These are phyloP conservation scores for Macrobrachium nipponense DNA, from an alignment of 1,140 invertebrate species.

Conservation along the genomic window DNA sequence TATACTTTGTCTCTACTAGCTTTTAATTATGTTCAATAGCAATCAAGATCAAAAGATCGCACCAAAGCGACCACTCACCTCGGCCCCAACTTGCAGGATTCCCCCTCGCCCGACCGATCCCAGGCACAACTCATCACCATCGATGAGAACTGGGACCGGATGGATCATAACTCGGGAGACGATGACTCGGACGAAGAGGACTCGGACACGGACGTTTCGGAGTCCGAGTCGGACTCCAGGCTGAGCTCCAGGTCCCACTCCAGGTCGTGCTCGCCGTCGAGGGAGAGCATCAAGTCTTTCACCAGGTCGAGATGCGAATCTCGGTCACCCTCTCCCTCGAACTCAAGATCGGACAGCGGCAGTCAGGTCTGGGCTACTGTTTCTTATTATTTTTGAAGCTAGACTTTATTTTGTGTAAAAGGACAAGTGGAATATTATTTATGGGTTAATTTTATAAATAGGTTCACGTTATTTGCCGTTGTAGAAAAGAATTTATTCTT, in stretches of 20 bases:
- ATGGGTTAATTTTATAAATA: too few species aligned
- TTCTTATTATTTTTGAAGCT: background rate
- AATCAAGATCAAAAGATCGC: too few species aligned
- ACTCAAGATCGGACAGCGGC: slow-evolving; percentile 54
- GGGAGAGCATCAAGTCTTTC: slow-evolving; percentile 41
- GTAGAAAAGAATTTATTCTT: too few species aligned
- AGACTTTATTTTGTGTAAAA: too few species aligned
- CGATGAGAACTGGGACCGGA: slow-evolving; percentile 64
- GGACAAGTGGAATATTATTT: too few species aligned
- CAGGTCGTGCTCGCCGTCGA: slow-evolving; percentile 31
- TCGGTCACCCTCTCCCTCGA: slow-evolving; percentile 40
- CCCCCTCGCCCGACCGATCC: slow-evolving; percentile 64
- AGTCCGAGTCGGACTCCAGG: slow-evolving; percentile 45
- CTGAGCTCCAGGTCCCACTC: slow-evolving; percentile 50
- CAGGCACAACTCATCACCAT: slow-evolving; percentile 64
- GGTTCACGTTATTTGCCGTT: too few species aligned
- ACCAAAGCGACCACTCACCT: too few species aligned
- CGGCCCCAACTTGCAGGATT: slow-evolving; percentile 55
- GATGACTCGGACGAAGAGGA: slow-evolving; percentile 62
- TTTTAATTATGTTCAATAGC: too few species aligned
- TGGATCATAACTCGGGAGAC: slow-evolving; percentile 62
- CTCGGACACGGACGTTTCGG: slow-evolving; percentile 44
- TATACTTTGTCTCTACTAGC: too few species aligned
- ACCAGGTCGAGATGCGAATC: slow-evolving; percentile 28
- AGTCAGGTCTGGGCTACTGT: slow-evolving; percentile 33